phyloP scores from a whole-genome alignment of 2,113 vertebrate genomes.

The Elanoides forficatus region DNA sequence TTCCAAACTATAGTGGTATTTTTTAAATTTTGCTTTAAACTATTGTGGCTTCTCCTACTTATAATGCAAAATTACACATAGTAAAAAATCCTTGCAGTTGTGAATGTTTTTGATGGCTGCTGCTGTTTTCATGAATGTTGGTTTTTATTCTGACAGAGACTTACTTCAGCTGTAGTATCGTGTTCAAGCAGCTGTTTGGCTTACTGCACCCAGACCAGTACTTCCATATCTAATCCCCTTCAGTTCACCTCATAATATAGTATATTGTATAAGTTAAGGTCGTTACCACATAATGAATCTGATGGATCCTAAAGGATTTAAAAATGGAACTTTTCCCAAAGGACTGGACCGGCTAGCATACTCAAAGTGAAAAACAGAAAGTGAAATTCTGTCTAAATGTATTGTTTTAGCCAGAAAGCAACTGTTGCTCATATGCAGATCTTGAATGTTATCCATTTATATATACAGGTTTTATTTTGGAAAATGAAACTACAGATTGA shows the following conservation, averaged over 20 bases:
- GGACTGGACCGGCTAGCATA: slow-evolving; percentile 34
- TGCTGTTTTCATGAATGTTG: slow-evolving; percentile 66
- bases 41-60: slow-evolving; percentile 56
- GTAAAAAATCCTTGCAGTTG: slow-evolving; percentile 44
- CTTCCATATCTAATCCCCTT: slow-evolving; percentile 17
- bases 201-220: slow-evolving; percentile 37
- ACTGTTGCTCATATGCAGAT: neutral
- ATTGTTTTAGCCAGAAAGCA: slow-evolving; percentile 3
- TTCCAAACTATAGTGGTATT: slow-evolving; percentile 24
- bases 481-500: slow-evolving; percentile 26
- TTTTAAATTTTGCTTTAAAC: slow-evolving; percentile 45
- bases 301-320: slow-evolving; percentile 42
- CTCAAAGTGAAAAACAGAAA: slow-evolving; percentile 26
- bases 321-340: neutral
- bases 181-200: slow-evolving; percentile 55
- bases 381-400: slow-evolving; percentile 12
- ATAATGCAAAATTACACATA: slow-evolving; percentile 32
- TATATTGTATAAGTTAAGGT: slow-evolving; percentile 30
- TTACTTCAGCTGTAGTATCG: slow-evolving; percentile 53
- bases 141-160: slow-evolving; percentile 56
- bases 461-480: slow-evolving; percentile 56
- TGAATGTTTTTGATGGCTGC: slow-evolving; percentile 63
- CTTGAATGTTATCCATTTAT: slow-evolving; percentile 34
- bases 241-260: slow-evolving; percentile 13
- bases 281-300: neutral